These are phyloP conservation scores for Drosophila sp. DNA, from an alignment of 1,140 invertebrate species.

Conservation along the genomic window DNA sequence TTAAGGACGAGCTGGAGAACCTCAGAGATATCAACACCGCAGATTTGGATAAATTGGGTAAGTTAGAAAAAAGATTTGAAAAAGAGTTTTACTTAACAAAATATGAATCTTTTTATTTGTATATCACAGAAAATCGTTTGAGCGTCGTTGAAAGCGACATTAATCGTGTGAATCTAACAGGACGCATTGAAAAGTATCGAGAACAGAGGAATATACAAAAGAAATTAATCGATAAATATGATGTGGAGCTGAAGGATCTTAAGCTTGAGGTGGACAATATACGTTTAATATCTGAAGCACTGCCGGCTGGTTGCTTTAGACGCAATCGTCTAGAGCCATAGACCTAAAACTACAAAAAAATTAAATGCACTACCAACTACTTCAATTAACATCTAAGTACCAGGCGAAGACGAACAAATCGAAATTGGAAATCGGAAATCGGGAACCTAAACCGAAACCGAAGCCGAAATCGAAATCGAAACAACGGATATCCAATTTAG, in stretches of 20 bases:
- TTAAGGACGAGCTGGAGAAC: conserved; percentile 92
- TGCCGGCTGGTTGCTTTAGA: conserved; percentile 94
- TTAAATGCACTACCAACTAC: conserved; percentile 62
- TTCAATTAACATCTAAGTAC: conserved; percentile 76
- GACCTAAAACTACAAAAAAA: conserved; percentile 25
- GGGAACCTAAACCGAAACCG: neutral
- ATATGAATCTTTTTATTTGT: neutral
- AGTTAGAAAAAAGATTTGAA: neutral
- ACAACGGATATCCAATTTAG: conserved; percentile 50
- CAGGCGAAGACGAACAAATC: conserved; percentile 70
- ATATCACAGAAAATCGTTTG: conserved; percentile 88
- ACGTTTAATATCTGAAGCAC: conserved; percentile 91
- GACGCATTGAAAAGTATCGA: conserved; percentile 89
- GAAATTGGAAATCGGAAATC: conserved; percentile 6
- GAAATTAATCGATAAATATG: conserved; percentile 92
- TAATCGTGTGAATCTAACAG: conserved; percentile 90
- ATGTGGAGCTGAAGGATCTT: conserved; percentile 91
- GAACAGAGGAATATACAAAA: conserved; percentile 90
- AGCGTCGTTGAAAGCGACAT: conserved; percentile 90
- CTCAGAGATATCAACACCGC: conserved; percentile 90
- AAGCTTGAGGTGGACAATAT: conserved; percentile 94
- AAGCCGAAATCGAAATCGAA: too few species aligned
- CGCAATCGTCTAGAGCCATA: conserved; percentile 87
- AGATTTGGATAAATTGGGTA: conserved; percentile 88
- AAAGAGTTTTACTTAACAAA: neutral